Base-by-base conservation (phyloP, 2,888 invertebrate genomes). In the Thecophora atra region DNA sequence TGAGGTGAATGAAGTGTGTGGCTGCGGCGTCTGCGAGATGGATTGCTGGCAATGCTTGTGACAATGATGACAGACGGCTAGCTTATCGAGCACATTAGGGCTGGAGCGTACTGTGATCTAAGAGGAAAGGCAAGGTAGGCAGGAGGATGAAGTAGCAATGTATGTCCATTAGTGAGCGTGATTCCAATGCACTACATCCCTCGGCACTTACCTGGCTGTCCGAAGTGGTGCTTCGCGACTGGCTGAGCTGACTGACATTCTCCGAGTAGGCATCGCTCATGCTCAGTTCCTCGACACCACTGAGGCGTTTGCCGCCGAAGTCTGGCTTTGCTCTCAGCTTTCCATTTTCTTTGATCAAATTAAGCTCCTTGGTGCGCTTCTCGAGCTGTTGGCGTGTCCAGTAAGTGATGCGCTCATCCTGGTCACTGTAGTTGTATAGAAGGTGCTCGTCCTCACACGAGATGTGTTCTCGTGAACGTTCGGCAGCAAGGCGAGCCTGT, bases 101-200 rank as follows among this genome's bases (percentile, higher is more conserved):
- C 92, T 92, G 67, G 93, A 93, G 80, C 92, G 89, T 72, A 93
- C 93, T 65, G 93, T 93, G 77, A 93, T 92, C 93, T 93, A 87
- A 47, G 24, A n/a, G 15, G 44, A 64, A 26, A 4, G 47, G 26
- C 8, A 26, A 1, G 51, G 51, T 42, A 67, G 30, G 47, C 19
- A 58, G 51, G 75, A 54, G 67, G 63, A 24, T 56, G 56, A 69
- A 26, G 65, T 54, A 69, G 67, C 52, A 70, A 66, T 17, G 62
- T 17, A 47, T 47, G 47, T 17, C 11, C 17, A 47, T 47, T 47
- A 47, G 47, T 47, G 47, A 47, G n/a, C n/a, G n/a, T n/a, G 47
- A 47, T n/a, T 47, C 37, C 47, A 47, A 47, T 5, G 5, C 15
- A 17, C 47, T 47, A 17, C n/a, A n/a, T 15, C 47, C 47, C n/a